Evolutionary conservation across 2,888 invertebrate species (phyloP).

Genomic region (Perithous albicinctus): DNA sequence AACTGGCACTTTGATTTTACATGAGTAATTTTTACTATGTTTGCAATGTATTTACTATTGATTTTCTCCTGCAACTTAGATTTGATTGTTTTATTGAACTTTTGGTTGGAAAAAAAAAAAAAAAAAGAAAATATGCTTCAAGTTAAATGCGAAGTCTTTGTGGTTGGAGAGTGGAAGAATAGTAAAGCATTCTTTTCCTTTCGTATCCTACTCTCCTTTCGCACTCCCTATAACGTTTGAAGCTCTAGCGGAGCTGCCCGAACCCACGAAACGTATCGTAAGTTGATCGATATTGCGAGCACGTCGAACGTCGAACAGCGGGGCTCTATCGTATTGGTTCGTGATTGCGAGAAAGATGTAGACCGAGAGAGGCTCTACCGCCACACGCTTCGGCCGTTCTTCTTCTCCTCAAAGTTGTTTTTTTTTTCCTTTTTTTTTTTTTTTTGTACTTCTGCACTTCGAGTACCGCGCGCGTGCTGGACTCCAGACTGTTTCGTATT

Average conservation of each 20-base stretch:
- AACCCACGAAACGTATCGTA: background rate
- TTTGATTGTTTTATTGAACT: background rate
- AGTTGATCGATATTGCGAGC: slow-evolving; percentile 48
- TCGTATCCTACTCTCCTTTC: background rate
- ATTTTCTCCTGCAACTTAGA: background rate
- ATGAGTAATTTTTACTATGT: no score
- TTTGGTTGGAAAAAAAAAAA: background rate
- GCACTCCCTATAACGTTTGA: background rate
- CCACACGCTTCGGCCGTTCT: background rate
- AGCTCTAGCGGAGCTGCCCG: background rate
- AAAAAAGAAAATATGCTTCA: no score
- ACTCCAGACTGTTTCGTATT: slow-evolving; percentile 6
- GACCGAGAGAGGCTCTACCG: background rate
- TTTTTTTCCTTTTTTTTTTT: background rate
- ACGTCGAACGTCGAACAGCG: slow-evolving; percentile 53
- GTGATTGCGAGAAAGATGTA: slow-evolving; percentile 59
- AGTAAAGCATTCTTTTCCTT: background rate
- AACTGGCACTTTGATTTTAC: no score
- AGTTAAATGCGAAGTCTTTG: background rate
- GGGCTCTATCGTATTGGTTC: slow-evolving; percentile 57
- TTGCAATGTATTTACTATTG: no score
- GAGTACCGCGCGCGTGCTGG: background rate
- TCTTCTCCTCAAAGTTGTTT: background rate
- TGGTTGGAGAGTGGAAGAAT: background rate
- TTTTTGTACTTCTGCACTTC: no score